Conservation (phyloP, 2,113 vertebrate species). For the Podarcis cretensis region DNA sequence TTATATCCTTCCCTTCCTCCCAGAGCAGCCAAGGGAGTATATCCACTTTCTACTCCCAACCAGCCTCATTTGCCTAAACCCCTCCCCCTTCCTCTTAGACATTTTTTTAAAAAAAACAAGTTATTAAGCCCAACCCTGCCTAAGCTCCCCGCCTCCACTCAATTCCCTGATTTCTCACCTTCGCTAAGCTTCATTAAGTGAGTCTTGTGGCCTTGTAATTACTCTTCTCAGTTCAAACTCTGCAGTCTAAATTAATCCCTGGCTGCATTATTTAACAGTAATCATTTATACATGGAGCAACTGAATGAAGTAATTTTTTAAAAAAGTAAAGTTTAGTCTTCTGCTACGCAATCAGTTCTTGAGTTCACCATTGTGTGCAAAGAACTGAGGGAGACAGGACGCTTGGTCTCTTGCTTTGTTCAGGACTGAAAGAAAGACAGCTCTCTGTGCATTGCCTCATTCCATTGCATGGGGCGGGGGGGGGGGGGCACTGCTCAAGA, state of each 20-base stretch:
- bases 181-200: constrained; percentile 23
- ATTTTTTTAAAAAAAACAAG: background rate
- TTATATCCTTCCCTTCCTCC: no score
- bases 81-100: background rate
- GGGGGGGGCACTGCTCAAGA: background rate
- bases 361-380: background rate
- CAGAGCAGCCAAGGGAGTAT: no score
- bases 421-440: background rate
- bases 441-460: background rate
- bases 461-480: background rate
- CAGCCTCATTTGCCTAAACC: background rate
- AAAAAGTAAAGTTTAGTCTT: constrained; percentile 28
- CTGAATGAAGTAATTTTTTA: constrained; percentile 57
- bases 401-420: background rate
- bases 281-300: constrained; percentile 58
- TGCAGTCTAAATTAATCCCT: constrained; percentile 35
- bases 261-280: constrained; percentile 57
- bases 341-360: background rate
- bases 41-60: background rate
- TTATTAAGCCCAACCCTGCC: background rate
- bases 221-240: constrained; percentile 42
- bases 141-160: background rate
- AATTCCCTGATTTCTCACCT: background rate
- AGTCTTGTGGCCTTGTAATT: constrained; percentile 25
- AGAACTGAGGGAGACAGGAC: background rate